These are phyloP conservation scores for Poecilobothrus nobilitatus DNA, from an alignment of 2,888 invertebrate species.

Conservation along the genomic window DNA sequence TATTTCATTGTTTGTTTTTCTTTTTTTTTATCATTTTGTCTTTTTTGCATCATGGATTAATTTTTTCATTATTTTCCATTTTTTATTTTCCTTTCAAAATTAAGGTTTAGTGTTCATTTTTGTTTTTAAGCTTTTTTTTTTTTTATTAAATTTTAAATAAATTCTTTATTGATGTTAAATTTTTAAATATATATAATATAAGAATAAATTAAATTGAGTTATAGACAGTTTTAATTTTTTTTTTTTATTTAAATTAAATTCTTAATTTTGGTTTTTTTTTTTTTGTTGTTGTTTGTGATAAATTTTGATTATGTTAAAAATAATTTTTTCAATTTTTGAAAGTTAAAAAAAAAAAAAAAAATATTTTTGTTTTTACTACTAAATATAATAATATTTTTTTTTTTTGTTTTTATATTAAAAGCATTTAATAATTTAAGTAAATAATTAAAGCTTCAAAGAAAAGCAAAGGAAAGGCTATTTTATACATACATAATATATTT, in stretches of 20 bases:
- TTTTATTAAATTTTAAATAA: too few relatives aligned
- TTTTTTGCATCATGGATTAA: neutral
- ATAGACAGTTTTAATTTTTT: neutral
- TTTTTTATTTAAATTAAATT: conserved; percentile 15
- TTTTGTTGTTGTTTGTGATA: too few relatives aligned
- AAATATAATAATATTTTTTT: neutral
- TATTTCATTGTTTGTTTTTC: conserved; percentile 15
- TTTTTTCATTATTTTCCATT: neutral
- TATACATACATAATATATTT: neutral
- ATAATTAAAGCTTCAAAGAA: neutral
- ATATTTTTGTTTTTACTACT: neutral
- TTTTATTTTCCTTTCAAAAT: neutral
- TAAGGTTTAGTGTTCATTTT: conserved; percentile 20
- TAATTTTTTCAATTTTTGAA: neutral
- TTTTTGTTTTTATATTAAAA: neutral
- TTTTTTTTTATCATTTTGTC: too few relatives aligned
- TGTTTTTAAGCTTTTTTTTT: conserved; percentile 19
- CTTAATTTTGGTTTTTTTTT: conserved; percentile 20
- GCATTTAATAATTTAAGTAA: conserved; percentile 2
- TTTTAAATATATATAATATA: too few relatives aligned
- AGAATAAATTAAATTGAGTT: too few relatives aligned
- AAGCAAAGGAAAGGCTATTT: conserved; percentile 5
- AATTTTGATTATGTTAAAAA: conserved; percentile 12
- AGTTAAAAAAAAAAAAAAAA: neutral
- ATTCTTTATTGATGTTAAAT: too few relatives aligned